Base-by-base conservation (phyloP, 2,113 vertebrate species). In the Setophaga coronata region DNA sequence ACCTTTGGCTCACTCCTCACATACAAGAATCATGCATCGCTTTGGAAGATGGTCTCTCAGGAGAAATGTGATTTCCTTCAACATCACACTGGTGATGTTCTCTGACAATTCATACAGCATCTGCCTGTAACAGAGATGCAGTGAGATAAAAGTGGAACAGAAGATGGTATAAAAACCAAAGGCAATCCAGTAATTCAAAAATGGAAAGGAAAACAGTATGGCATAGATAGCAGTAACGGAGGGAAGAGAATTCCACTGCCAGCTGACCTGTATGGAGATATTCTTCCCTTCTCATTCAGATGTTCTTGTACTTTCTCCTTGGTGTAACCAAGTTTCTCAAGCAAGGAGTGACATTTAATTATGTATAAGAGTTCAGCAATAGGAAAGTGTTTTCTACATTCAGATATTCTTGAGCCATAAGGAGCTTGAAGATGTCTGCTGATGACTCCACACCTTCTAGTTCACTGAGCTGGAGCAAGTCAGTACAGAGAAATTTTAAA, bases 401-500 rank as follows among this genome's bases (percentile, higher is more conserved):
- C 38, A 98, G 26, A 18, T 89, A 45, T 12, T 82, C 95, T 42
- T 70, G 40, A 40, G 17, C 26, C 54, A 97, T 69, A 4, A 98
- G 97, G 42, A 92, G 81, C 10, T 73, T 18, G 71, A 98, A 98
- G 43, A 98, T 82, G 6, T 98, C 95, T 17, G 36, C 24, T 51
- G 95, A 97, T 28, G 97, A 95, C 33, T 72, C 36, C 25, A 91
- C 89, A 5, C 4, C 3, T 89, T 97, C 96, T 34, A 98, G 88
- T 62, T 78, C 97, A 85, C 26, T 94, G 21, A 56, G 10, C 19
- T 71, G 9, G 31, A 98, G 29, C 7, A 96, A 85, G 62, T 96
- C 98, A 50, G 4, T 61, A 88, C 98, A 98, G 56, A 98, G 97
- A 93, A 98, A 98, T 94, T 98, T 98, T 42, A 98, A 78, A 67